Evolutionary conservation across 2,888 invertebrate species (phyloP).

Genomic region (Drosophila vallismaia): DNA sequence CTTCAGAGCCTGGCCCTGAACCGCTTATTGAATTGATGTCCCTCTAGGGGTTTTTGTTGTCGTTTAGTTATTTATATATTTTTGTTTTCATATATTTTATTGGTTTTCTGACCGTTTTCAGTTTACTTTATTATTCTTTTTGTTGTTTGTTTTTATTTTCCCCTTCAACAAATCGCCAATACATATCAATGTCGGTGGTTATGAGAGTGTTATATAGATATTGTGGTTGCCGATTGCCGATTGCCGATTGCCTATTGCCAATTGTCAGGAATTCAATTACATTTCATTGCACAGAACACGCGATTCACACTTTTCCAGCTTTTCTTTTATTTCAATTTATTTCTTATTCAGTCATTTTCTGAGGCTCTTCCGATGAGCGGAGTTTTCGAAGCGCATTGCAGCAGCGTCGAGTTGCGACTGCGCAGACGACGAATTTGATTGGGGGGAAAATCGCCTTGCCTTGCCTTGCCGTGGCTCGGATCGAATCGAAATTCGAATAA

Average conservation of each 20-base stretch:
- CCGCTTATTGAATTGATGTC: constrained; percentile 71
- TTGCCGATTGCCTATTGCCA: constrained; percentile 16
- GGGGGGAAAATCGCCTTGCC: constrained; percentile 39
- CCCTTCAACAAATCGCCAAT: constrained; percentile 30
- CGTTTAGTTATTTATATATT: constrained; percentile 20
- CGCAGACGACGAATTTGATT: constrained; percentile 47
- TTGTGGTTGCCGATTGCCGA: constrained; percentile 31
- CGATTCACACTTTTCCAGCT: constrained; percentile 41
- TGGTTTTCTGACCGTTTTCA: constrained; percentile 7
- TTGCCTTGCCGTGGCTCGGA: not conserved
- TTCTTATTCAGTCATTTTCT: constrained; percentile 4
- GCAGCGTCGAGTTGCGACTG: constrained; percentile 69
- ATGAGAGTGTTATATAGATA: constrained; percentile 13
- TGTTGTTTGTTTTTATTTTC: constrained; percentile 13
- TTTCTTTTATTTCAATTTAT: constrained; percentile 15
- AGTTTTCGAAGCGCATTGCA: constrained; percentile 40
- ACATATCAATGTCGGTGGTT: constrained; percentile 35
- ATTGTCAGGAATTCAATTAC: constrained; percentile 43
- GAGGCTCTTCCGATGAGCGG: constrained; percentile 7
- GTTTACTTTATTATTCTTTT: constrained; percentile 1
- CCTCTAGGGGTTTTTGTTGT: constrained; percentile 34
- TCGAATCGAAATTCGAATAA: constrained; percentile 48
- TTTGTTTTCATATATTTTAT: constrained; percentile 32
- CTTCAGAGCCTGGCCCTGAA: constrained; percentile 74
- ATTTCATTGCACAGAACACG: constrained; percentile 40